Conservation (phyloP, 2,888 invertebrate species). For the Oasisia sp. region DNA sequence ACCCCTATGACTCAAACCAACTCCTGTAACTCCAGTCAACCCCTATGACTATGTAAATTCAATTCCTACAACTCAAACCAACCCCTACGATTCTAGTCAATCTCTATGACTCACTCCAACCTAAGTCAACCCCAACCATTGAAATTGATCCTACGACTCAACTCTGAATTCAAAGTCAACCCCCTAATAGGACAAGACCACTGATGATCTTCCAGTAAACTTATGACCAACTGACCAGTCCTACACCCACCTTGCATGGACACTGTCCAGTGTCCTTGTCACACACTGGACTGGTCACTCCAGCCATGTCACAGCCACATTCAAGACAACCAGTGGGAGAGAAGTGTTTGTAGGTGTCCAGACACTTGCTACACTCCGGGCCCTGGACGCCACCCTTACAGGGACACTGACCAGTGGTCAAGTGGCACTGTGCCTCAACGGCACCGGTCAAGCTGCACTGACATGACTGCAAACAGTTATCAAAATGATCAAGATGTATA, state of each 20-base stretch:
- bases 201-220: too few relatives aligned
- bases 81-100: too few relatives aligned
- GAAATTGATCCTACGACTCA: too few relatives aligned
- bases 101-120: too few relatives aligned
- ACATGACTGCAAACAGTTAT: conserved; percentile 43
- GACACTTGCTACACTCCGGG: conserved; percentile 41
- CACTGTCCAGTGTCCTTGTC: conserved; percentile 43
- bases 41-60: too few relatives aligned
- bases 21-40: too few relatives aligned
- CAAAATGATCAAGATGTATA: not conserved
- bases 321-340: conserved; percentile 37
- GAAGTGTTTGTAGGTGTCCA: conserved; percentile 35
- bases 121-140: too few relatives aligned
- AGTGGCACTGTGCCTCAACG: conserved; percentile 45
- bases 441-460: conserved; percentile 46
- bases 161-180: too few relatives aligned
- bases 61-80: too few relatives aligned
- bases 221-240: not conserved
- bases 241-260: conserved; percentile 44
- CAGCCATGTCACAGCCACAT: conserved; percentile 38
- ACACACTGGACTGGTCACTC: conserved; percentile 37
- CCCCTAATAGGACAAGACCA: too few relatives aligned
- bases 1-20: too few relatives aligned
- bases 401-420: conserved; percentile 45
- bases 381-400: conserved; percentile 48